These are phyloP conservation scores for Coecobrya sp. DNA, from an alignment of 2,888 invertebrate genomes.

Conservation along the genomic window DNA sequence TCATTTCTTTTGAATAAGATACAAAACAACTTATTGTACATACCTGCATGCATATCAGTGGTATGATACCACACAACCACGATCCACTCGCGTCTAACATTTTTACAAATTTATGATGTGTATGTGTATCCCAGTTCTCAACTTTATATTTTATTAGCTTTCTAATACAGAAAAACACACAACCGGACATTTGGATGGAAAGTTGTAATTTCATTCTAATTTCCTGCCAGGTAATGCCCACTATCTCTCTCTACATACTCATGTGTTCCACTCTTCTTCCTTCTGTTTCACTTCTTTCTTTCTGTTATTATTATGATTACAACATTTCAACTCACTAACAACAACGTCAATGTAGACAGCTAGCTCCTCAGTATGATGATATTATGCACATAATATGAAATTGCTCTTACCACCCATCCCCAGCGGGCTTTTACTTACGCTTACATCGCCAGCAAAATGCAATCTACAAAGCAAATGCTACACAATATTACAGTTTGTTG, in stretches of 20 bases:
- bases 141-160: slow-evolving; percentile 43
- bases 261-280: background rate
- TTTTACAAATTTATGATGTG: too few relatives aligned
- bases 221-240: slow-evolving; percentile 76
- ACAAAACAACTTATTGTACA: background rate
- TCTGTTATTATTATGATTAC: slow-evolving; percentile 41
- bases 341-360: slow-evolving; percentile 68
- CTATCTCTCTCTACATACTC: background rate
- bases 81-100: too few relatives aligned
- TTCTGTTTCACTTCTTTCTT: slow-evolving; percentile 13
- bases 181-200: slow-evolving; percentile 66
- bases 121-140: too few relatives aligned
- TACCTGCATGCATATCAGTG: too few relatives aligned
- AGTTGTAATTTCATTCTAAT: slow-evolving; percentile 77
- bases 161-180: slow-evolving; percentile 59
- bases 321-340: slow-evolving; percentile 63
- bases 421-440: slow-evolving; percentile 62
- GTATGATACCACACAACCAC: too few relatives aligned
- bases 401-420: slow-evolving; percentile 73
- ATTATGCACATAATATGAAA: slow-evolving; percentile 76
- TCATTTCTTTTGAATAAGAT: slow-evolving; percentile 5
- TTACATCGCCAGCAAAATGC: background rate
- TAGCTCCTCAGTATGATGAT: slow-evolving; percentile 56
- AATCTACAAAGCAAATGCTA: slow-evolving; percentile 29
- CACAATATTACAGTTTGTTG: background rate